Conservation (phyloP, 2,888 invertebrate genomes). For the Deladenus siricidicola region DNA sequence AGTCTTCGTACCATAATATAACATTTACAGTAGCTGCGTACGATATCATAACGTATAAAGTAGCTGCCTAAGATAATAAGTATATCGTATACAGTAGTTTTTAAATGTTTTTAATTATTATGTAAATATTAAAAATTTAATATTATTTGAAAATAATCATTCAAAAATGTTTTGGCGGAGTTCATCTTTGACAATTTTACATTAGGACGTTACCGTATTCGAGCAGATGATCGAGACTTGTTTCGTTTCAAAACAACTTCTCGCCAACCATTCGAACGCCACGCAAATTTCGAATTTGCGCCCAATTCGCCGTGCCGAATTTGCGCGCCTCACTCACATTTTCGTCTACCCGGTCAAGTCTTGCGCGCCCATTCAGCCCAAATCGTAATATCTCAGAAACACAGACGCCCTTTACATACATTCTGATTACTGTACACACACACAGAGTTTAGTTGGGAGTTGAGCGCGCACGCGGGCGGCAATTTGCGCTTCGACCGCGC, state of each 20-base stretch:
- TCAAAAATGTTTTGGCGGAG: conserved; percentile 65
- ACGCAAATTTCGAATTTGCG: neutral
- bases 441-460: conserved; percentile 47
- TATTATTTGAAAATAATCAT: conserved; percentile 58
- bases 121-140: neutral
- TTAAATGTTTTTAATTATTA: neutral
- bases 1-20: no score
- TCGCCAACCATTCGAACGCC: neutral
- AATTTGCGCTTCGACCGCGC: conserved; percentile 78
- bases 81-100: no score
- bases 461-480: conserved; percentile 60
- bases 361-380: conserved; percentile 17
- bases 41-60: no score
- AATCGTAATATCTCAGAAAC: conserved; percentile 2
- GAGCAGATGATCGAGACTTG: conserved; percentile 42
- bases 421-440: neutral
- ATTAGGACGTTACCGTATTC: conserved; percentile 59
- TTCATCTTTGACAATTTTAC: conserved; percentile 83
- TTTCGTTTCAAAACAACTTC: conserved; percentile 17
- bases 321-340: conserved; percentile 20
- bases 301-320: conserved; percentile 1
- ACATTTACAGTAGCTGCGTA: no score
- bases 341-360: conserved; percentile 45
- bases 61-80: no score
- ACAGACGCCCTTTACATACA: no score